phyloP scores from a whole-genome alignment of 2,797 vertebrate species.

The Nyctalus aviator region DNA sequence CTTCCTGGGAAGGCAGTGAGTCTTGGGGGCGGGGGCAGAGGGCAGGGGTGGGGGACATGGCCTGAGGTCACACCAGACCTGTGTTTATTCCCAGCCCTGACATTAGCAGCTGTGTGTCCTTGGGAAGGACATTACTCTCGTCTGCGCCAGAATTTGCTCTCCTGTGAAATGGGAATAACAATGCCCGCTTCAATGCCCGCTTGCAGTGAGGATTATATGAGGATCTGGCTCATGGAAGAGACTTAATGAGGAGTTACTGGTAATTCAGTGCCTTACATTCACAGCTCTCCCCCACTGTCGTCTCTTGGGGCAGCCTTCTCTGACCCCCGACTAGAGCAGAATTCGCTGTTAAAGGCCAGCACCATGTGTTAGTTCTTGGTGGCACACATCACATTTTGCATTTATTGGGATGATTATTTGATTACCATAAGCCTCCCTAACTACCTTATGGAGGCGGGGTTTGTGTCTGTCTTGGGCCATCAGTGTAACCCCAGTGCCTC shows the following conservation, averaged over 20 bases:
- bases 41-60: too few relatives aligned
- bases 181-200: background rate
- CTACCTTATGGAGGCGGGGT: background rate
- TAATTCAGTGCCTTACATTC: background rate
- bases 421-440: background rate
- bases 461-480: background rate
- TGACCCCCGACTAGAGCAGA: background rate
- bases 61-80: background rate
- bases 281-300: background rate
- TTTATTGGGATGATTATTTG: background rate
- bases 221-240: background rate
- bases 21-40: background rate
- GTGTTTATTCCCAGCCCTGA: background rate
- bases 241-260: background rate
- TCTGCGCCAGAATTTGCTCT: background rate
- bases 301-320: background rate
- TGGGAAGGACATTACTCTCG: background rate
- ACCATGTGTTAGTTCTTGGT: accelerated
- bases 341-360: accelerated
- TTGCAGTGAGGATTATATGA: background rate
- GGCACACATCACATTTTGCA: background rate
- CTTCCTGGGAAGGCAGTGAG: background rate
- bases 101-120: background rate
- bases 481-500: background rate
- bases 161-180: background rate